phyloP scores from a whole-genome alignment of 2,113 vertebrate species.

The Xiphorhynchus elegans region DNA sequence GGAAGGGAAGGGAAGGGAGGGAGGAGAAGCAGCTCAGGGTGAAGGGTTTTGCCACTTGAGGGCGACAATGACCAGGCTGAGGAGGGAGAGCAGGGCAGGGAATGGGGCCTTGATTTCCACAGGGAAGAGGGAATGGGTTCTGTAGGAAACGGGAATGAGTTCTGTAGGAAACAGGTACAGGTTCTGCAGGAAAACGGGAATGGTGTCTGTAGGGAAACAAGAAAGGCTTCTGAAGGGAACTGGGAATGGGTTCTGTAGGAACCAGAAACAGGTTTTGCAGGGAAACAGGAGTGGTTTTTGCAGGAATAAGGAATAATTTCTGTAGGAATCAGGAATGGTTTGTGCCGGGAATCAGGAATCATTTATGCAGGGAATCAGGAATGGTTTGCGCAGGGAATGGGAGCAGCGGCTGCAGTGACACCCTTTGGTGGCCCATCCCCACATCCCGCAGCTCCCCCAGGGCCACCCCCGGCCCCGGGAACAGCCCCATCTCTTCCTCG shows the following conservation, averaged over 20 bases:
- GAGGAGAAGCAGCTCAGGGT: neutral
- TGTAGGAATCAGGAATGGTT: neutral
- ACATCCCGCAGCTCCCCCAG: neutral
- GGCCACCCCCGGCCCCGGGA: neutral
- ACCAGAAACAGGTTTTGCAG: rapidly evolving
- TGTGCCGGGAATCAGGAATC: no score
- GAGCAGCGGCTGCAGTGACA: rapidly evolving
- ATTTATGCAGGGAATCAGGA: neutral
- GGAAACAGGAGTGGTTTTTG: rapidly evolving
- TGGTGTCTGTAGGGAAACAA: neutral
- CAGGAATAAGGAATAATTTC: no score
- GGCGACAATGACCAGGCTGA: rapidly evolving
- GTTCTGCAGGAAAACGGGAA: neutral
- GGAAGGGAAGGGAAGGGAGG: neutral
- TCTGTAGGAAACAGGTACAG: neutral
- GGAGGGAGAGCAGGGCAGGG: neutral
- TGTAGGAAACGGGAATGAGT: neutral
- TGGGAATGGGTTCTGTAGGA: neutral
- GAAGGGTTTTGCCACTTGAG: neutral
- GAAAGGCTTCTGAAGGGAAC: neutral
- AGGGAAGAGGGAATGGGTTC: rapidly evolving
- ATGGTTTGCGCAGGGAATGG: neutral
- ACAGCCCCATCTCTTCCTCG: neutral
- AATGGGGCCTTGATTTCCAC: rapidly evolving
- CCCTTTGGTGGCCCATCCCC: rapidly evolving